Evolutionary conservation across 2,113 vertebrate genomes (phyloP), one percentile per base, ranked within the genome.

Genomic region (Microtus montanus): DNA sequence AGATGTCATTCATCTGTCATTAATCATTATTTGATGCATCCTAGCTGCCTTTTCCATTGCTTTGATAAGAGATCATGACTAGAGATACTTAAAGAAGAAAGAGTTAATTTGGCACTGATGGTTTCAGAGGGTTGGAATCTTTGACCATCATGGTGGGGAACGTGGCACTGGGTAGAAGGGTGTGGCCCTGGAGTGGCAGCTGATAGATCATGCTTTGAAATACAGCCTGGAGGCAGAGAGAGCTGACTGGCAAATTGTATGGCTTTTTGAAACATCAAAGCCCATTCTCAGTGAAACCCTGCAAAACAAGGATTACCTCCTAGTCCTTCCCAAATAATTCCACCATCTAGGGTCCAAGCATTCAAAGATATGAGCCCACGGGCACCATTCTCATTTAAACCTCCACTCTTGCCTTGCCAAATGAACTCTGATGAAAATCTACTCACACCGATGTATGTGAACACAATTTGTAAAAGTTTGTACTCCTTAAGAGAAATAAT

Each of bases 391-490:
- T 41, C 13, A 83, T 17, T 4, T n/a, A 61, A 41, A 63, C 3
- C 12, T 1, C n/a, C 2, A 54, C 33, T 26, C 24, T 86, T 85
- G 86, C 47, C 14, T 88, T 94, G 58, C 33, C 63, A 93, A 61
- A 49, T 77, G 35, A 80, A 90, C 86, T 91, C 44, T 80, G 41
- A 77, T 89, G 71, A 94, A 47, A 94, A 70, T 91, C 0, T 24
- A 68, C 30, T 92, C 86, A 74, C 7, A 79, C 61, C 38, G 87
- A 54, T 44, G 12, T 26, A 30, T 30, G 2, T 84, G 24, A 26
- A 80, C 82, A 15, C 66, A 68, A 85, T 93, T 63, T 83, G 4
- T 95, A 89, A 73, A 83, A n/a, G 73, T 84, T 41, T 71, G 6
- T 73, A 3, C 13, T 61, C 49, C 22, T 87, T 94, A 78, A 92